Conservation (phyloP, 2,113 vertebrate species). For the Pitta sordida region DNA sequence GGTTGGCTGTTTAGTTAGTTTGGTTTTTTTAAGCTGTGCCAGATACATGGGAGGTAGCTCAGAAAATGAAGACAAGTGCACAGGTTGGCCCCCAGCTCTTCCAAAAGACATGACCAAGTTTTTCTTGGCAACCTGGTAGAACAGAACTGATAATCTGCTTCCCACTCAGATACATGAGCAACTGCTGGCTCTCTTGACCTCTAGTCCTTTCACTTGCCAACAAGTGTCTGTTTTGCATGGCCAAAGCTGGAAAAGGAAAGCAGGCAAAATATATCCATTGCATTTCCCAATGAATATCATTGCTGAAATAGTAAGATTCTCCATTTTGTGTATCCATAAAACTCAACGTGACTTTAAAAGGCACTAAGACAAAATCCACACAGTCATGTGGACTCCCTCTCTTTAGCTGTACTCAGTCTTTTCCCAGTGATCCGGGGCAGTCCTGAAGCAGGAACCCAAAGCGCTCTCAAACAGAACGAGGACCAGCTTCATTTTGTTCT, state of each 20-base stretch:
- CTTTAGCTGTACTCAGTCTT: neutral
- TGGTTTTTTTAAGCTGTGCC: neutral
- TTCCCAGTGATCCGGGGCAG: neutral
- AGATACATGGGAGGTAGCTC: neutral
- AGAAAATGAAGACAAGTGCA: neutral
- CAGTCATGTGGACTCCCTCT: neutral
- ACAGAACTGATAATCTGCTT: neutral
- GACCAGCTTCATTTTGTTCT: neutral
- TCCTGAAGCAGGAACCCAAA: neutral
- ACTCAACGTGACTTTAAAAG: rapidly evolving
- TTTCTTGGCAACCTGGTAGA: neutral
- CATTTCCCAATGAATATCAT: neutral
- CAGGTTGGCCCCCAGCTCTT: neutral
- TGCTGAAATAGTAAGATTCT: neutral
- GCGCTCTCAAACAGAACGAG: neutral
- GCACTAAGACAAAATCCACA: neutral
- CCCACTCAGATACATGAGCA: neutral
- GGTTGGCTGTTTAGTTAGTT: neutral
- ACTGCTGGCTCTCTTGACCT: neutral
- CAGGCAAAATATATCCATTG: neutral
- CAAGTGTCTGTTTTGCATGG: neutral
- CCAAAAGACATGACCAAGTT: neutral
- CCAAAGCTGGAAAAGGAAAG: neutral
- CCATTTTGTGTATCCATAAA: neutral
- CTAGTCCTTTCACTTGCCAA: neutral